Base-by-base conservation (phyloP, 2,888 invertebrate genomes). In the Cerastis leucographa region DNA sequence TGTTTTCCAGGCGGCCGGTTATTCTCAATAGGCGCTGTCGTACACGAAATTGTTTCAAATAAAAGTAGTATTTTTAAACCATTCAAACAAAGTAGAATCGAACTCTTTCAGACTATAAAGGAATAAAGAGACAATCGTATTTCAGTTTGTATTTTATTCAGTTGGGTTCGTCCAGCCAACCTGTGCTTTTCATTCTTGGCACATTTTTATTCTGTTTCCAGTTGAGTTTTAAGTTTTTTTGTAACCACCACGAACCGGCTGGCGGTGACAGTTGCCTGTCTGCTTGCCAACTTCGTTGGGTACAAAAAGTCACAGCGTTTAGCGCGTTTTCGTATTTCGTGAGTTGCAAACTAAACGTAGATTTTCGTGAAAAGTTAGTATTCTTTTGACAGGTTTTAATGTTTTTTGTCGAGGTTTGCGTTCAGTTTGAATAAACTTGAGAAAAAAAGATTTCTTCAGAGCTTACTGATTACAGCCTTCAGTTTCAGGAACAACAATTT, bases 211-310 rank as follows among this genome's bases (percentile, higher is more conserved):
- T 84, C 76, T 62, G 54, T 78, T 86, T 80, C 69, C 76, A 74
- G 71, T 78, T 17, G 70, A 76, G 75, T 75, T 85, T 40, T 35
- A 75, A 72, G 78, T 83, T 85, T 89, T 88, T 89, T 88, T 85
- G 81, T 68, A 70, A 54, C 73, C 77, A 73, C 77, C 59, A 62
- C 72, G 79, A 70, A 35, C 59, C 81, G 78, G 67, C 80, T 89
- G 89, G 67, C 71, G 75, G 82, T 80, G 89, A 88, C 89, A 89
- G 89, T 87, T 83, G 84, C 78, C 75, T 74, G 78, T 82, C 85
- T 85, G 78, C 83, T 74, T 81, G 83, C 84, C 79, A 86, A 89
- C 88, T 89, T 87, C 76, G 81, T 83, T 82, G 76, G 54, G 68
- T 66, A 76, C 73, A 86, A 89, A 88, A 87, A 87, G 79, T 84